Percentiles rank a stretch among this genome's conserved stretches.
Conservation (phyloP, 2,888 invertebrate species). For the Caenorhabditis zanzibari region DNA sequence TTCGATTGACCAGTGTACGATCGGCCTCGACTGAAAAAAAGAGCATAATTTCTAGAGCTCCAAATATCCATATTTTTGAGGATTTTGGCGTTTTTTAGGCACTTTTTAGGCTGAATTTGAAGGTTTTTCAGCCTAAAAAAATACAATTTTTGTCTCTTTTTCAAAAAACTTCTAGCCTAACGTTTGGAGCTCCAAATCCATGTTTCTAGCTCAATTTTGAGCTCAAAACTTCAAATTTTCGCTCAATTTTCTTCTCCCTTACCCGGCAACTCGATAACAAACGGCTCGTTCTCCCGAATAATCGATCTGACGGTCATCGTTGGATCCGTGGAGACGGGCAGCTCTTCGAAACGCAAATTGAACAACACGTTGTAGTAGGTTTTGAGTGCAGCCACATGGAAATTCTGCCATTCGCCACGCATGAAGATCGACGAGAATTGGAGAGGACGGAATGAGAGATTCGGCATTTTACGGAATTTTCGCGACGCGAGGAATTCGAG, state of each 20-base stretch:
- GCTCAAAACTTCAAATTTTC: not conserved
- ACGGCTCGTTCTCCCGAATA: slow-evolving; percentile 70
- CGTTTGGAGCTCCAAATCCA: no score
- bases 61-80: not conserved
- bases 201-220: no score
- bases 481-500: slow-evolving; percentile 70
- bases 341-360: slow-evolving; percentile 73
- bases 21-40: slow-evolving; percentile 35
- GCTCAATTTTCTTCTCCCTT: not conserved
- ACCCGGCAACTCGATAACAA: slow-evolving; percentile 71
- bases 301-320: slow-evolving; percentile 45
- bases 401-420: slow-evolving; percentile 68
- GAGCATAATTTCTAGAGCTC: not conserved
- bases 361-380: slow-evolving; percentile 72
- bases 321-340: slow-evolving; percentile 67
- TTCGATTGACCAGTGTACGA: slow-evolving; percentile 25
- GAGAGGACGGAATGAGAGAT: slow-evolving; percentile 54
- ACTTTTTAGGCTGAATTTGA: not conserved
- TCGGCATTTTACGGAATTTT: slow-evolving; percentile 63
- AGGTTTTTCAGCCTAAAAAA: no score
- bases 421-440: slow-evolving; percentile 62
- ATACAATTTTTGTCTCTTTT: no score
- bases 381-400: slow-evolving; percentile 64
- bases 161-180: no score
- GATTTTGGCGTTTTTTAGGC: not conserved